phyloP scores from a whole-genome alignment of 2,888 invertebrate genomes.

The Cordylochernes scorpioides region DNA sequence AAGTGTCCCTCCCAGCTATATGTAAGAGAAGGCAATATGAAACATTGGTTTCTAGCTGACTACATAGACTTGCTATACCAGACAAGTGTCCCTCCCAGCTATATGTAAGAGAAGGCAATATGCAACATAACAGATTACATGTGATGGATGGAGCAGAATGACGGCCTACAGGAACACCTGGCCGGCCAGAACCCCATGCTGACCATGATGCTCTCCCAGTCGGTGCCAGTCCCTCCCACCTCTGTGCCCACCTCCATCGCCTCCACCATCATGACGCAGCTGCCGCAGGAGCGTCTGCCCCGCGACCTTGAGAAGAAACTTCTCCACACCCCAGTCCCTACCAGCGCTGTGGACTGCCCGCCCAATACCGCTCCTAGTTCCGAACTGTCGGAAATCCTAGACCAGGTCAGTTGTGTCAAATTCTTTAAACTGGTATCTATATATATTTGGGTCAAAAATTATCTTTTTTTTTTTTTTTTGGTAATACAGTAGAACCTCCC shows the following conservation, averaged over 20 bases:
- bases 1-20: no score
- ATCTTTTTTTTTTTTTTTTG: no score
- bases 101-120: no score
- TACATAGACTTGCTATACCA: no score
- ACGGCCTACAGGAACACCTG: conserved; percentile 10
- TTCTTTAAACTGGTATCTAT: no score
- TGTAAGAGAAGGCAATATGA: no score
- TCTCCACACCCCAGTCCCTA: conserved; percentile 9
- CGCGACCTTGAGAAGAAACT: conserved; percentile 12
- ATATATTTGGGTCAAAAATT: no score
- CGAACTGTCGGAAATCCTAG: conserved; percentile 12
- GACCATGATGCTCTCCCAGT: conserved; percentile 12
- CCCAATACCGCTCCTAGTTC: conserved; percentile 7
- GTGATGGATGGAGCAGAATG: no score
- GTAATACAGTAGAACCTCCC: no score
- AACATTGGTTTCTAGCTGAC: no score
- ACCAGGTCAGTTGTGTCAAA: conserved; percentile 11
- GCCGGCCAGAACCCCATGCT: conserved; percentile 13
- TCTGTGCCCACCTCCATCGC: conserved; percentile 10
- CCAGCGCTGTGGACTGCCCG: conserved; percentile 1
- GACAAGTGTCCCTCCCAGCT: no score
- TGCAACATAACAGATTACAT: no score
- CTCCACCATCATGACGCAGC: conserved; percentile 11
- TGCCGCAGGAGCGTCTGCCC: conserved; percentile 12
- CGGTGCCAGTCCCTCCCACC: conserved; percentile 8